These are phyloP conservation scores for Paratrypauchen microcephalus DNA, from an alignment of 2,797 vertebrate genomes.

Conservation along the genomic window DNA sequence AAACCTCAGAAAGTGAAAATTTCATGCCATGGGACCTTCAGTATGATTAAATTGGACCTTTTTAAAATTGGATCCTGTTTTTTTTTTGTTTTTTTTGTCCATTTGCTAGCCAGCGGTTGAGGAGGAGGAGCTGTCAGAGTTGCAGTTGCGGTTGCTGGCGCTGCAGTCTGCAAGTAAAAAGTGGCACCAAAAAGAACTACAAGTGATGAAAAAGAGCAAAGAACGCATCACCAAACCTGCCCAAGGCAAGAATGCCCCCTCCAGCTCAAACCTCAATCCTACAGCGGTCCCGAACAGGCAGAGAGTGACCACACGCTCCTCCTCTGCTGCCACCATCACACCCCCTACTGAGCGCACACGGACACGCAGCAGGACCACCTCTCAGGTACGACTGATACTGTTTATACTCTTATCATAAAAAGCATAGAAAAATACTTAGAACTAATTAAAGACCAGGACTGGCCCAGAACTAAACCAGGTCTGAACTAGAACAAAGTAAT, in stretches of 20 bases:
- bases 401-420: no score
- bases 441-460: no score
- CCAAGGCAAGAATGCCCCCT: constrained; percentile 75
- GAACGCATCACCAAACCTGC: constrained; percentile 85
- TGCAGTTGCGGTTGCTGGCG: constrained; percentile 93
- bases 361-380: constrained; percentile 24
- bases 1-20: no score
- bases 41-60: no score
- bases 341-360: constrained; percentile 29
- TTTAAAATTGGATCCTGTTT: no score
- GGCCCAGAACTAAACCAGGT: no score
- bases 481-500: no score
- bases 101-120: constrained; percentile 69
- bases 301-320: constrained; percentile 63
- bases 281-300: constrained; percentile 14
- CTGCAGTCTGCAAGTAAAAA: constrained; percentile 97
- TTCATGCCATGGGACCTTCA: no score
- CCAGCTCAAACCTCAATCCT: not conserved
- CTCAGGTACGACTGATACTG: not conserved
- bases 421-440: no score
- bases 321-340: constrained; percentile 21
- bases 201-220: constrained; percentile 96
- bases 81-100: no score
- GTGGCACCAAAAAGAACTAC: constrained; percentile 97
- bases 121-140: constrained; percentile 94